phyloP scores from a whole-genome alignment of 2,113 vertebrate genomes.

The Siniperca chuatsi region DNA sequence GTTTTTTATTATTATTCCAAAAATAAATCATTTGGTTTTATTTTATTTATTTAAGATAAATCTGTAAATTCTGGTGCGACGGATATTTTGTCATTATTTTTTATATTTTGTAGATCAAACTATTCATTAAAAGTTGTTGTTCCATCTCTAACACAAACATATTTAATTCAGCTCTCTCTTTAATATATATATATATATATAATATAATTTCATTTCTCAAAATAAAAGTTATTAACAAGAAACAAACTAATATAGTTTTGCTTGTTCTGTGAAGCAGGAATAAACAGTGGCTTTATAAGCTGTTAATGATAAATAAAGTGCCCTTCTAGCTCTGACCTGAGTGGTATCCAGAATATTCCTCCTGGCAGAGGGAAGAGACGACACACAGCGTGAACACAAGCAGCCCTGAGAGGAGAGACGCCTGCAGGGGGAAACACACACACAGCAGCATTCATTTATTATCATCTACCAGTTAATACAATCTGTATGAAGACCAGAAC shows the following conservation, averaged over 20 bases:
- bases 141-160: neutral
- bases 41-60: neutral
- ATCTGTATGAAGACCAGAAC: neutral
- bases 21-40: neutral
- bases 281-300: too few relatives aligned
- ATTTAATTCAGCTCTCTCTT: neutral
- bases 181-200: neutral
- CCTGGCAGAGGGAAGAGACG: constrained; percentile 69
- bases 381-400: constrained; percentile 64
- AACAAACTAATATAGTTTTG: neutral
- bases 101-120: neutral
- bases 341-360: constrained; percentile 75
- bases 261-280: too few relatives aligned
- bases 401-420: constrained; percentile 60
- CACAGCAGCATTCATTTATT: neutral
- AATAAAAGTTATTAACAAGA: neutral
- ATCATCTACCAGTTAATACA: neutral
- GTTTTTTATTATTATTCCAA: neutral
- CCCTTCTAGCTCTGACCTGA: constrained; percentile 71
- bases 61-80: neutral
- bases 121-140: neutral
- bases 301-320: too few relatives aligned
- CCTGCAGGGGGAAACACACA: constrained; percentile 50
- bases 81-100: neutral
- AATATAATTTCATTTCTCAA: neutral